Conservation (phyloP, 2,113 vertebrate species). For the Mionectes macconnelli region DNA sequence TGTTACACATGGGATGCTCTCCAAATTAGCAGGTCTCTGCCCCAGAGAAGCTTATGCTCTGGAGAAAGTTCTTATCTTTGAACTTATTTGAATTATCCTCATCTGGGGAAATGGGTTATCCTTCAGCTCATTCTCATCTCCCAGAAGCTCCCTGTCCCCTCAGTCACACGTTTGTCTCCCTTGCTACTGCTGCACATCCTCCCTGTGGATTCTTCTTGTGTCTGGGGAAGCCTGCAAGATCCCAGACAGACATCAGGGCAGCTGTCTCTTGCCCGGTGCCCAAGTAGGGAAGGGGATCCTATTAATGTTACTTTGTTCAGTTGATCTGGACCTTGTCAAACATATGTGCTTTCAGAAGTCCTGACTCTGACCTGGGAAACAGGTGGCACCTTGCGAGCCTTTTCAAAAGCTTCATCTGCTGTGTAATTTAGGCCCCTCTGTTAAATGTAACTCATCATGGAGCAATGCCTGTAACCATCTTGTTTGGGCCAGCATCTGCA, state of each 20-base stretch:
- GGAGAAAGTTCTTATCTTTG: neutral
- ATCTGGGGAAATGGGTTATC: neutral
- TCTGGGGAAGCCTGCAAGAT: neutral
- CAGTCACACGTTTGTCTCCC: neutral
- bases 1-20: neutral
- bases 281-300: neutral
- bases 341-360: neutral
- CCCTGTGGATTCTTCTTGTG: neutral
- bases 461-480: fast-evolving
- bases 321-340: neutral
- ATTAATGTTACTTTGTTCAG: neutral
- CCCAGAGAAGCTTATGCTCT: neutral
- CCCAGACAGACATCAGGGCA: neutral
- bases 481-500: neutral
- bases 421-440: neutral
- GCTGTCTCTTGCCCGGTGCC: neutral
- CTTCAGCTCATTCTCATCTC: neutral
- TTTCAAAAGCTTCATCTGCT: neutral
- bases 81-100: neutral
- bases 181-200: neutral
- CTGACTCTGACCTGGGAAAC: neutral
- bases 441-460: neutral
- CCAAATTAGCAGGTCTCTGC: neutral
- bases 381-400: neutral
- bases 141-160: neutral